Percentiles rank a stretch among this genome's conserved stretches.
Evolutionary conservation across 2,888 invertebrate genomes (phyloP).

Genomic region (Deilephila porcellus): DNA sequence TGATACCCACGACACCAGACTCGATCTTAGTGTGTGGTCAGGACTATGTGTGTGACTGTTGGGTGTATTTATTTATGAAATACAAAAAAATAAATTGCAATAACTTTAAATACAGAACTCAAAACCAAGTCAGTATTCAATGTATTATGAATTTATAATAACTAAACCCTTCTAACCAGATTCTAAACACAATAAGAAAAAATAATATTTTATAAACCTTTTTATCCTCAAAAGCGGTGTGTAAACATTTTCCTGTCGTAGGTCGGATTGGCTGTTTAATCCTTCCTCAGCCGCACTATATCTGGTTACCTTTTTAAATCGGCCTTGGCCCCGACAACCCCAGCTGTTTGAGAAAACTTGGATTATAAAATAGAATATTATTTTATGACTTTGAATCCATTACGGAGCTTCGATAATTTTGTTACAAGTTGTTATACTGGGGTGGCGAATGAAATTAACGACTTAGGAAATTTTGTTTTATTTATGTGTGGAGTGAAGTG

Average conservation of each 20-base stretch:
- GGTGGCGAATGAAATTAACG: background rate
- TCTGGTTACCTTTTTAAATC: constrained; percentile 45
- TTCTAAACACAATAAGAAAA: background rate
- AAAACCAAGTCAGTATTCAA: no score
- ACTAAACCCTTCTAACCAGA: background rate
- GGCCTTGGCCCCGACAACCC: constrained; percentile 35
- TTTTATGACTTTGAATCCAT: constrained; percentile 5
- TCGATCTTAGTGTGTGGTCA: no score
- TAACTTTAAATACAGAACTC: background rate
- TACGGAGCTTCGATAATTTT: background rate
- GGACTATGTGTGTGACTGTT: no score
- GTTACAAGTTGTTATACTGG: background rate
- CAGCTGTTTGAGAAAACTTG: constrained; percentile 22
- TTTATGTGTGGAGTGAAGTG: background rate
- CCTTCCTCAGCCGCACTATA: constrained; percentile 41
- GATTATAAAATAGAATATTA: constrained; percentile 21
- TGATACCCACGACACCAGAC: no score
- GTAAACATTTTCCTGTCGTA: constrained; percentile 29
- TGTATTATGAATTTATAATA: no score
- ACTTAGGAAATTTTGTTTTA: background rate
- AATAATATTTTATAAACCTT: background rate
- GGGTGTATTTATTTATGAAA: no score
- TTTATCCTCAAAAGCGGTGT: background rate
- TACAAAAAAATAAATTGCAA: no score
- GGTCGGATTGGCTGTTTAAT: constrained; percentile 43